Conservation (phyloP, 2,797 vertebrate genomes). For the Crocidura indochinensis region DNA sequence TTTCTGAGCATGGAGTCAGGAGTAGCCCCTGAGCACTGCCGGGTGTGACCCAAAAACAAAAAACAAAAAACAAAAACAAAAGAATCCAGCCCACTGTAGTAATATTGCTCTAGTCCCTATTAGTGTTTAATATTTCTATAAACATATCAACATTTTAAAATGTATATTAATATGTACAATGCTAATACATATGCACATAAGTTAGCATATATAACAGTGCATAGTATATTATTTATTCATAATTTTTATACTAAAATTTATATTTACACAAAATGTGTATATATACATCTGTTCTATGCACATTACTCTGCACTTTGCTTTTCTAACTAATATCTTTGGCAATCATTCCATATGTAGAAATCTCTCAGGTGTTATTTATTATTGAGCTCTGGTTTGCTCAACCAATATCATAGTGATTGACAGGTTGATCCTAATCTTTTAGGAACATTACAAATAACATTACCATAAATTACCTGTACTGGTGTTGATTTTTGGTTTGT, state of each 20-base stretch:
- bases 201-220: background rate
- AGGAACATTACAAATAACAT: background rate
- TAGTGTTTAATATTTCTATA: too few relatives aligned
- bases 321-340: background rate
- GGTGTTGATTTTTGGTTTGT: background rate
- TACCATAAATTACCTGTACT: background rate
- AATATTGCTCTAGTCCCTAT: too few relatives aligned
- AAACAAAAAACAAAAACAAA: too few relatives aligned
- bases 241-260: too few relatives aligned
- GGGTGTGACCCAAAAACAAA: too few relatives aligned
- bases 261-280: background rate
- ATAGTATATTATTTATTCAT: background rate
- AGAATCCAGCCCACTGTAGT: too few relatives aligned
- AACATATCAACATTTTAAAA: too few relatives aligned
- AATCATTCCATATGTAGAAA: background rate
- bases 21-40: too few relatives aligned
- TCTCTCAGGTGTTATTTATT: background rate
- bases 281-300: background rate
- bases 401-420: background rate
- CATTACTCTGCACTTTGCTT: background rate
- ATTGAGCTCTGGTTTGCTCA: background rate
- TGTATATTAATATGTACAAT: background rate
- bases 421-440: constrained; percentile 3
- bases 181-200: background rate
- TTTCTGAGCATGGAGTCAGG: too few relatives aligned